Evolutionary conservation across 1,140 invertebrate genomes (phyloP).

Genomic region (Pemphigus obesinymphae): DNA sequence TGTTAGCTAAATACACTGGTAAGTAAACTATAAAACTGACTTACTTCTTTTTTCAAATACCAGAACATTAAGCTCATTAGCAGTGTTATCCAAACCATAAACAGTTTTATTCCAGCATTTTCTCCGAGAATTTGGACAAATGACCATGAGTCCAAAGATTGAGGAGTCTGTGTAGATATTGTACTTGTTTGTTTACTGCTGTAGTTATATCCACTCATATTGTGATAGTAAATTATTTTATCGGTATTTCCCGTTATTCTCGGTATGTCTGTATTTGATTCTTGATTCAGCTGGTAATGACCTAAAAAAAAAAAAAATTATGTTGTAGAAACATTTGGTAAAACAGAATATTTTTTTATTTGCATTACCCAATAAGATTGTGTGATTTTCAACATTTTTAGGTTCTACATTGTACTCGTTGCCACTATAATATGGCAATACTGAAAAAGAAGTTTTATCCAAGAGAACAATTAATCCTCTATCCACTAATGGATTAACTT

Average conservation of each 20-base stretch:
- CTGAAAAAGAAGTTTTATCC: conserved; percentile 36
- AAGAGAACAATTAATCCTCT: conserved; percentile 37
- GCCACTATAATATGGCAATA: conserved; percentile 36
- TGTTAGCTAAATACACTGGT: too few species aligned
- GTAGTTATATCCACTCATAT: conserved; percentile 36
- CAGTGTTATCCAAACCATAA: conserved; percentile 60
- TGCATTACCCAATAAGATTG: conserved; percentile 44
- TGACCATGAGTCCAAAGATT: neutral
- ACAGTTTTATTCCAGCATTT: conserved; percentile 61
- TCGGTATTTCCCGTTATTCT: conserved; percentile 32
- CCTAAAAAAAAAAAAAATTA: conserved; percentile 32
- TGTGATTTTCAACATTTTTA: conserved; percentile 54
- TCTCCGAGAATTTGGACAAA: conserved; percentile 50
- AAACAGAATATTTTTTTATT: conserved; percentile 15
- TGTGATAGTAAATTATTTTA: conserved; percentile 38
- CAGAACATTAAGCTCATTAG: conserved; percentile 54
- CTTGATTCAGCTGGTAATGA: conserved; percentile 36
- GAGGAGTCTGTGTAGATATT: conserved; percentile 23
- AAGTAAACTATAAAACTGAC: conserved; percentile 21
- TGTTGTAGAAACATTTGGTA: conserved; percentile 7
- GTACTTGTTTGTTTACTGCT: conserved; percentile 33
- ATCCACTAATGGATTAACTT: conserved; percentile 36
- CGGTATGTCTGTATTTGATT: conserved; percentile 17
- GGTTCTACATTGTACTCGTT: conserved; percentile 29
- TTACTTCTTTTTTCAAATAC: conserved; percentile 51